phyloP scores from a whole-genome alignment of 2,888 invertebrate genomes.

The Lepidochitona cinerea region DNA sequence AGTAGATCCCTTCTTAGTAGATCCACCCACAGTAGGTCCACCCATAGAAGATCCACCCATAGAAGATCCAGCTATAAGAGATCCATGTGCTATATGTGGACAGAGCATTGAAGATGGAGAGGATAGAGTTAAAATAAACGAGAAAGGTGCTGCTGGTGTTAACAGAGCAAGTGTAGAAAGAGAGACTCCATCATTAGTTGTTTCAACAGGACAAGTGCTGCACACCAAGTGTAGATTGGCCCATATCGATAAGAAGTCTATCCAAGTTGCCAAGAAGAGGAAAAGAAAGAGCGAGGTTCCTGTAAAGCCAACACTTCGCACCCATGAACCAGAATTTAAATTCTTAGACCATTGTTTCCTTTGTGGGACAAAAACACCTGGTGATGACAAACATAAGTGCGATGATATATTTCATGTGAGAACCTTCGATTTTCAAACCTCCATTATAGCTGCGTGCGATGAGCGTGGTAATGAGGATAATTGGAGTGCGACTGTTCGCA shows the following conservation, averaged over 20 bases:
- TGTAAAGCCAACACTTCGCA: background rate
- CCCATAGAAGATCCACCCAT: too few relatives aligned
- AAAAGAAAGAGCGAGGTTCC: background rate
- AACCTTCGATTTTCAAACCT: background rate
- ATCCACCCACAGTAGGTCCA: too few relatives aligned
- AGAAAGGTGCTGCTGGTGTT: background rate
- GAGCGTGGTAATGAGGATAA: constrained; percentile 10
- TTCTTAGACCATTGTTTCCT: background rate
- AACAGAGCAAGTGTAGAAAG: background rate
- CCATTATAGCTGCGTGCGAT: background rate
- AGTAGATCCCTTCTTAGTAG: too few relatives aligned
- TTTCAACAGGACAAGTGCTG: background rate
- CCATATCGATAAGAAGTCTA: background rate
- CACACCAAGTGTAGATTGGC: background rate
- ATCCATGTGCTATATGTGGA: background rate
- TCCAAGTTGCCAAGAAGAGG: background rate
- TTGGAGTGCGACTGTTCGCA: constrained; percentile 9
- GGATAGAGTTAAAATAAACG: background rate
- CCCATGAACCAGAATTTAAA: background rate
- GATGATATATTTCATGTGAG: background rate
- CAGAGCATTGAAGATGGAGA: background rate
- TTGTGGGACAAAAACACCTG: background rate
- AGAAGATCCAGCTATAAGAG: too few relatives aligned
- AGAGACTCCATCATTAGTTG: too few relatives aligned
- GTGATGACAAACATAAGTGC: background rate